Conservation (phyloP, 2,888 invertebrate genomes). For the Miltochrista miniata region DNA sequence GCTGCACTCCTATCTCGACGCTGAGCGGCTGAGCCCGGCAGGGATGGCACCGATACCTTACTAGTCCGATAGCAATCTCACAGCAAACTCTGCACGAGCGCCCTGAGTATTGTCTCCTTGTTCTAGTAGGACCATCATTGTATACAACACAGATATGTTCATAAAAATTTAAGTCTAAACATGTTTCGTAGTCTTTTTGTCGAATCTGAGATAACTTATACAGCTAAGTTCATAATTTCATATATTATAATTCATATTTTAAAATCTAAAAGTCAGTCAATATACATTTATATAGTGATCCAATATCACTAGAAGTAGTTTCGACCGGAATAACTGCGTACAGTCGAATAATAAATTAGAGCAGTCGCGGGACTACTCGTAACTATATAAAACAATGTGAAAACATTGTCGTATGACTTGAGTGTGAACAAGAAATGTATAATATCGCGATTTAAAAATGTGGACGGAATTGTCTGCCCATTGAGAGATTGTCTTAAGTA, state of each 20-base stretch:
- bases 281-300: slow-evolving; percentile 71
- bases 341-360: slow-evolving; percentile 48
- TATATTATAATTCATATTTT: slow-evolving; percentile 68
- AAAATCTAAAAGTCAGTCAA: slow-evolving; percentile 79
- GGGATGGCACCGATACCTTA: not conserved
- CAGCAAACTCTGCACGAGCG: slow-evolving; percentile 36
- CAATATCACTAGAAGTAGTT: slow-evolving; percentile 66
- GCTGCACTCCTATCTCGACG: not conserved
- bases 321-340: slow-evolving; percentile 58
- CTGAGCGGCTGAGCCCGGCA: not conserved
- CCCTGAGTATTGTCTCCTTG: slow-evolving; percentile 77
- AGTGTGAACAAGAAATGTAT: slow-evolving; percentile 35
- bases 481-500: slow-evolving; percentile 8
- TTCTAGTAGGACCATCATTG: slow-evolving; percentile 66
- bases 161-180: slow-evolving; percentile 79
- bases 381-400: slow-evolving; percentile 56
- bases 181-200: slow-evolving; percentile 79
- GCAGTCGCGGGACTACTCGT: slow-evolving; percentile 41
- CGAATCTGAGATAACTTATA: slow-evolving; percentile 81
- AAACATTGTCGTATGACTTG: slow-evolving; percentile 49
- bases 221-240: slow-evolving; percentile 68
- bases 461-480: slow-evolving; percentile 75
- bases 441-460: slow-evolving; percentile 65
- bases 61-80: slow-evolving; percentile 6
- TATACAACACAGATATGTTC: slow-evolving; percentile 81